Conservation (phyloP, 2,113 vertebrate species). For the Cinclus cinclus region DNA sequence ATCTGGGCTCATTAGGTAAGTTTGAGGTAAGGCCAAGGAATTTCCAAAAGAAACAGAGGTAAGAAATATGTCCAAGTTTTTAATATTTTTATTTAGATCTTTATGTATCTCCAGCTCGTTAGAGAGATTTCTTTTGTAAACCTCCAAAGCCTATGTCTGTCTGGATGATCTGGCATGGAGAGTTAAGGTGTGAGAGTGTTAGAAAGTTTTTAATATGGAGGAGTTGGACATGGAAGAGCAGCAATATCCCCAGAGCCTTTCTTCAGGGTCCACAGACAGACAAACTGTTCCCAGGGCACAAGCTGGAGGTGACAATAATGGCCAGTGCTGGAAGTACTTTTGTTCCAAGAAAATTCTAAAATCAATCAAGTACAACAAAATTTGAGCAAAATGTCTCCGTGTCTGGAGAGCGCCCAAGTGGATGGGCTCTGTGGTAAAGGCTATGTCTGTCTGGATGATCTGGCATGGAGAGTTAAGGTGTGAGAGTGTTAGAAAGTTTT, state of each 20-base stretch:
- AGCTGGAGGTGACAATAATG: background rate
- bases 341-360: background rate
- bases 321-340: background rate
- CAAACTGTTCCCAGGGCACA: accelerated
- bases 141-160: background rate
- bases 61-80: background rate
- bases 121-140: background rate
- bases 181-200: background rate
- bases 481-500: background rate
- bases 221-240: background rate
- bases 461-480: background rate
- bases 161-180: background rate
- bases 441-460: background rate
- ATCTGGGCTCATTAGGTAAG: background rate
- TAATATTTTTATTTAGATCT: background rate
- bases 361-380: background rate
- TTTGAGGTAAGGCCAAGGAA: background rate
- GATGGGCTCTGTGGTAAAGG: no score
- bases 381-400: no score
- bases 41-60: background rate
- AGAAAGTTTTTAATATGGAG: background rate
- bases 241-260: background rate
- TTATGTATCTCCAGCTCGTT: background rate
- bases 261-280: background rate
- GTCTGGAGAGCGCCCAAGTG: no score